A percentile compares a stretch with the other conserved stretches of the same genome.
phyloP scores from a whole-genome alignment of 2,797 vertebrate genomes.

The Nannoperca australis region DNA sequence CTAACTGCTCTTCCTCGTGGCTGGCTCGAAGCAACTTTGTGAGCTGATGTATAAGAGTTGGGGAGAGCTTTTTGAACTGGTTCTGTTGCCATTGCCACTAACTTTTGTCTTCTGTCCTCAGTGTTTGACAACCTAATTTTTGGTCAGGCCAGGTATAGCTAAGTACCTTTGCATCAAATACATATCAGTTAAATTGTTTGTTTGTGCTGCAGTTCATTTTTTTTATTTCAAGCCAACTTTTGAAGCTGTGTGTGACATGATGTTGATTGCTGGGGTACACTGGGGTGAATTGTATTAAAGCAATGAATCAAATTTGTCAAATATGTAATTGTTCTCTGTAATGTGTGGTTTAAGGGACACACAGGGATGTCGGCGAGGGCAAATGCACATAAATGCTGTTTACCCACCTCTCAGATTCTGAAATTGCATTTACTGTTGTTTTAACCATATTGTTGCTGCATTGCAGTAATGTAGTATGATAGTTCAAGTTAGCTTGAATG shows the following conservation, averaged over 20 bases:
- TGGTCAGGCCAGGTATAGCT: not conserved
- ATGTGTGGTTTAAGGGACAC: not conserved
- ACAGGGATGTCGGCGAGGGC: not conserved
- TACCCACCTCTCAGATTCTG: not conserved
- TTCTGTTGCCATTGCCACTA: constrained; percentile 11
- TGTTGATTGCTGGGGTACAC: not conserved
- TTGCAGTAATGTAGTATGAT: not conserved
- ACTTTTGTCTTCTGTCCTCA: constrained; percentile 2
- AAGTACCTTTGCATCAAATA: not conserved
- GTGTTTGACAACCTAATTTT: constrained; percentile 3
- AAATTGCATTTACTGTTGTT: not conserved
- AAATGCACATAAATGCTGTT: not conserved
- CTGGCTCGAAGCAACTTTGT: constrained; percentile 8
- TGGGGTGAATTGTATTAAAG: not conserved
- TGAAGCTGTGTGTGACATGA: not conserved
- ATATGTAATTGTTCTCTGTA: constrained; percentile 11
- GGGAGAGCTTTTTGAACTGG: not conserved
- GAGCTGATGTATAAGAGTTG: not conserved
- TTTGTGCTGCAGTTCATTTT: not conserved
- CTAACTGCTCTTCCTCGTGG: not conserved
- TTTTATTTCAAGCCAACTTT: constrained; percentile 4
- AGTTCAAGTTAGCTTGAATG: not conserved
- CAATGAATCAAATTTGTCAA: constrained; percentile 30
- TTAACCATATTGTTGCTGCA: not conserved
- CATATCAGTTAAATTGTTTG: not conserved